Evolutionary conservation across 1,140 invertebrate species (phyloP), one percentile per base, ranked within the genome.

Genomic region (Pogonomyrmex barbatus): DNA sequence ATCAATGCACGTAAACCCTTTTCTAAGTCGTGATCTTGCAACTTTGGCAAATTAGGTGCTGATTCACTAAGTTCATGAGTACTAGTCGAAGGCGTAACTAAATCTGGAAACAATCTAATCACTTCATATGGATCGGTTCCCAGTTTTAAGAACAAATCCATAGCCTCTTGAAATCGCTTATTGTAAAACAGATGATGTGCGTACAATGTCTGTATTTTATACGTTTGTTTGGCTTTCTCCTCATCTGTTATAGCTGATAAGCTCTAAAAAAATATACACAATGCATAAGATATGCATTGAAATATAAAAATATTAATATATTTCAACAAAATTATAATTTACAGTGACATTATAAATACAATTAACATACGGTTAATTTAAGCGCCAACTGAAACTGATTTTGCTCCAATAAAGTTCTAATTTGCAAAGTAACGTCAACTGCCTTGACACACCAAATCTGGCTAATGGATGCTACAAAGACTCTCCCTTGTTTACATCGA

Each of bases 301-400:
- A 73, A 58, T 4, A 45, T 45, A n/a, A 60, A 24, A 24, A 24
- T 24, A 24, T 24, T 24, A 24, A 24, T 24, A 24, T 24, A 24
- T 24, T 24, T 24, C 24, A 24, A 65, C 47, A 8, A 63, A 63
- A 71, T 62, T 54, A 36, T 45, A 78, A 52, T 85, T 42, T 86
- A 45, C 73, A 45, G 45, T 76, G 0, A 60, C 17, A 30, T 50
- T 39, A 67, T 36, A 73, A 6, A 6, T 56, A 52, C 24, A 70
- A 73, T 60, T 10, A 62, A 96, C 96, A 96, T 95, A 99, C 98
- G n/a, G 98, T 98, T 81, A 99, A 95, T 94, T 98, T 97, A 33
- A 99, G 95, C n/a, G 99, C 99, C 56, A 99, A 95, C 94, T 99
- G 97, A 96, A 99, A 99, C 91, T 99, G 97, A 95, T 99, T 99